These are phyloP conservation scores for Telmatochromis brichardi DNA, from an alignment of 2,113 vertebrate genomes.

Conservation along the genomic window DNA sequence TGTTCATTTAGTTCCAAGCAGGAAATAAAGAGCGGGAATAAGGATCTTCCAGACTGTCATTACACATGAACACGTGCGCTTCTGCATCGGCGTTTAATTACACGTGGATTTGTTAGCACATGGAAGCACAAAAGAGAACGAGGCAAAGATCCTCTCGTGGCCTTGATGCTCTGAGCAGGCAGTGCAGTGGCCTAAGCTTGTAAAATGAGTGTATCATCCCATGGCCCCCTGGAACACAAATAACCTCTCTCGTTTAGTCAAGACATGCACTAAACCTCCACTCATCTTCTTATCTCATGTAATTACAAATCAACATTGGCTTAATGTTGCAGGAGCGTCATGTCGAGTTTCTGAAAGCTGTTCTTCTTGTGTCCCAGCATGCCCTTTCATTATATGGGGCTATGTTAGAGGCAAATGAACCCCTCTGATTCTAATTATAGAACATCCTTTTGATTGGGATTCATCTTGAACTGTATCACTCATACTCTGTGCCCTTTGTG, in stretches of 20 bases:
- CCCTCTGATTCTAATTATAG: background rate
- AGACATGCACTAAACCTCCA: slow-evolving; percentile 34
- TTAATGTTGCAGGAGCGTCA: slow-evolving; percentile 1
- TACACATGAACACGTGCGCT: background rate
- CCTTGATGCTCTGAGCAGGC: background rate
- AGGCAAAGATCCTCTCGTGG: background rate
- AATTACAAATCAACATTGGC: slow-evolving; percentile 43
- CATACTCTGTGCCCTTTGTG: background rate
- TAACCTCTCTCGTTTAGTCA: slow-evolving; percentile 40
- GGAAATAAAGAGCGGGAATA: background rate
- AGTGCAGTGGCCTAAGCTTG: slow-evolving; percentile 4
- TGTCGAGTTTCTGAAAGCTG: background rate
- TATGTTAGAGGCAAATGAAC: background rate
- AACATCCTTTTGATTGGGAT: background rate
- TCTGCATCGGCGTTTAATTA: background rate
- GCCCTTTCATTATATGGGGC: background rate
- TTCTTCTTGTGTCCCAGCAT: background rate
- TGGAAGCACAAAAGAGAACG: background rate
- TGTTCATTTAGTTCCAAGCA: background rate
- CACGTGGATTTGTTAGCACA: background rate
- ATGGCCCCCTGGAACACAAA: slow-evolving; percentile 1
- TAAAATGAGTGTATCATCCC: slow-evolving; percentile 37
- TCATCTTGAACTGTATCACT: slow-evolving; percentile 4
- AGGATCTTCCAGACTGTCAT: background rate
- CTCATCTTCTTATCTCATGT: slow-evolving; percentile 46